Conservation (phyloP, 2,797 vertebrate genomes). For the Coranthus polyacanthus region DNA sequence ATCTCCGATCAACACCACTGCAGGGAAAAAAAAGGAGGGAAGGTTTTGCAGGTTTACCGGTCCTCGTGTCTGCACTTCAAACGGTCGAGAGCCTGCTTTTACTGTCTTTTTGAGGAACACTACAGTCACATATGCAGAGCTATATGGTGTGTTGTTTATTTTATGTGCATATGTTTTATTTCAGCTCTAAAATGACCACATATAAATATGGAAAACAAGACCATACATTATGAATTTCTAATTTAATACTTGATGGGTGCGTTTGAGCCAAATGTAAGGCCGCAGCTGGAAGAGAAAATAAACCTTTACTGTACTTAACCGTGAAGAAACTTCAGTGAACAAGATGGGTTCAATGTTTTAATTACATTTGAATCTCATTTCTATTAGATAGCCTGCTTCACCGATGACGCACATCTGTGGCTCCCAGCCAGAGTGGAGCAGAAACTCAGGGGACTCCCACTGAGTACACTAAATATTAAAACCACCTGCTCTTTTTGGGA, state of each 20-base stretch:
- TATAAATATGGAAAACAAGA: neutral
- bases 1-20: conserved; percentile 92
- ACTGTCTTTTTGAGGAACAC: neutral
- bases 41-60: neutral
- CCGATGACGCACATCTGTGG: conserved; percentile 12
- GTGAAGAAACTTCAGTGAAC: neutral
- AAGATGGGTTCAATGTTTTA: neutral
- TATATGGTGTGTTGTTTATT: too few relatives aligned
- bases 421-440: conserved; percentile 16
- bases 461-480: conserved; percentile 17
- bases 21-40: neutral
- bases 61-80: too few relatives aligned
- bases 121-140: neutral
- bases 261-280: conserved; percentile 10
- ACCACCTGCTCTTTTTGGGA: conserved; percentile 42
- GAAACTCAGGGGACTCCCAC: conserved; percentile 51
- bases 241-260: neutral
- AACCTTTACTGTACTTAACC: conserved; percentile 7
- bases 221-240: neutral
- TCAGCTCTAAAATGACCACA: too few relatives aligned
- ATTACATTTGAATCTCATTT: conserved; percentile 27
- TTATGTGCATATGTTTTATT: too few relatives aligned
- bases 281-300: conserved; percentile 5
- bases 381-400: conserved; percentile 6
- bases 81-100: too few relatives aligned